These are phyloP conservation scores for Neomorphus geoffroyi DNA, from an alignment of 2,797 vertebrate species.

Conservation along the genomic window DNA sequence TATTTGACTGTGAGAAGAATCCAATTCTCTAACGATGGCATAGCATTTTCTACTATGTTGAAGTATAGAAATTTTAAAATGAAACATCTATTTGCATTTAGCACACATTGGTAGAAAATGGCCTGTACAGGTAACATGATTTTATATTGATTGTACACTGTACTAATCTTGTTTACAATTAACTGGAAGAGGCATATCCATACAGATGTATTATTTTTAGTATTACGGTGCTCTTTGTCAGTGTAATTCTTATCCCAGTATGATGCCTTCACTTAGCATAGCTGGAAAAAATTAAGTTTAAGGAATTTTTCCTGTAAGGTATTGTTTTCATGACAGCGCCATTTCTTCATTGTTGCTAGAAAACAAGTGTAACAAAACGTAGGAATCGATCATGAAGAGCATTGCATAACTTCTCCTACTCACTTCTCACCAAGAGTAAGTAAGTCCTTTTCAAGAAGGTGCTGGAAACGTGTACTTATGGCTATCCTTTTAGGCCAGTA, in stretches of 20 bases:
- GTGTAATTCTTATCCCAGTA: neutral
- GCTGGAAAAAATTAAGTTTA: neutral
- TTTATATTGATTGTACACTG: neutral
- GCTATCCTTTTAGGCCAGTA: neutral
- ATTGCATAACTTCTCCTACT: neutral
- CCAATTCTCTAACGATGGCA: neutral
- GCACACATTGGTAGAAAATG: neutral
- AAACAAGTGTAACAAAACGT: neutral
- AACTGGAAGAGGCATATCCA: neutral
- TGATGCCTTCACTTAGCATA: neutral
- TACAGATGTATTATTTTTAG: slow-evolving; percentile 3
- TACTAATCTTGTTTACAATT: slow-evolving; percentile 8
- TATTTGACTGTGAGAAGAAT: neutral
- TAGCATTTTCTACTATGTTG: neutral
- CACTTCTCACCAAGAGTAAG: neutral
- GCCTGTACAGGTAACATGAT: neutral
- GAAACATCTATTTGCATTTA: neutral
- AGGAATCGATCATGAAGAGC: neutral
- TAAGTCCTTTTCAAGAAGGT: neutral
- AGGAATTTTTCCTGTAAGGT: neutral
- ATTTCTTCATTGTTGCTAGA: neutral
- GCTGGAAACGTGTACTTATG: neutral
- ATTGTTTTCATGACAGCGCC: neutral
- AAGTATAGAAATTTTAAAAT: neutral
- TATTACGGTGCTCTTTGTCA: neutral